These are phyloP conservation scores for Dryadula phaetusa DNA, from an alignment of 2,888 invertebrate genomes.

Conservation along the genomic window DNA sequence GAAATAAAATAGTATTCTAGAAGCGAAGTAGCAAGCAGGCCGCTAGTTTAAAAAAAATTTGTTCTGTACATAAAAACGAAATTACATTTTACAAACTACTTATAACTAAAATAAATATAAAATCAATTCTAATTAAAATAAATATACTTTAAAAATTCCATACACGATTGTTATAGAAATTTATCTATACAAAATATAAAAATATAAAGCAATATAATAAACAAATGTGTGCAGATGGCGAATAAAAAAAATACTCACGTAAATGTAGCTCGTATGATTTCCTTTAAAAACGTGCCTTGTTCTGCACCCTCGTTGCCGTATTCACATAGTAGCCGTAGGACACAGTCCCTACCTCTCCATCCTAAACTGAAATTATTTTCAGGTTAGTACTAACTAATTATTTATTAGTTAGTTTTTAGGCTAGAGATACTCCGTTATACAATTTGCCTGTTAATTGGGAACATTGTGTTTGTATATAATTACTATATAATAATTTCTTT, in stretches of 20 bases:
- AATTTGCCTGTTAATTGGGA: too few species aligned
- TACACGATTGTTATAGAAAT: constrained; percentile 17
- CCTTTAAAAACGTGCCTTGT: constrained; percentile 85
- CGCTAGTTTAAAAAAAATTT: too few species aligned
- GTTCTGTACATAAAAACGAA: too few species aligned
- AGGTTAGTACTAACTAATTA: too few species aligned
- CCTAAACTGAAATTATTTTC: constrained; percentile 69
- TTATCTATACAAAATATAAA: constrained; percentile 18
- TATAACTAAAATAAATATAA: neutral
- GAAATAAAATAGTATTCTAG: too few species aligned
- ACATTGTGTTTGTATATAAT: too few species aligned
- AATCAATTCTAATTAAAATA: too few species aligned
- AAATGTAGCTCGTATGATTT: constrained; percentile 86
- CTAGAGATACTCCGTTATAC: too few species aligned
- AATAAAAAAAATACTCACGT: constrained; percentile 79
- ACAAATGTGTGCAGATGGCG: constrained; percentile 33
- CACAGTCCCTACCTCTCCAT: constrained; percentile 83
- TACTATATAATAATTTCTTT: too few species aligned
- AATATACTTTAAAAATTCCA: constrained; percentile 4
- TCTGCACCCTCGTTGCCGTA: constrained; percentile 70
- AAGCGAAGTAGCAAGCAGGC: too few species aligned
- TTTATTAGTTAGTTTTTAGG: too few species aligned
- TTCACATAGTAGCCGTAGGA: constrained; percentile 86
- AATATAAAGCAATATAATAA: constrained; percentile 28
- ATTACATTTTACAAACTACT: neutral